Base-by-base conservation (phyloP, 2,888 invertebrate species). In the Drosophila tripunctata region DNA sequence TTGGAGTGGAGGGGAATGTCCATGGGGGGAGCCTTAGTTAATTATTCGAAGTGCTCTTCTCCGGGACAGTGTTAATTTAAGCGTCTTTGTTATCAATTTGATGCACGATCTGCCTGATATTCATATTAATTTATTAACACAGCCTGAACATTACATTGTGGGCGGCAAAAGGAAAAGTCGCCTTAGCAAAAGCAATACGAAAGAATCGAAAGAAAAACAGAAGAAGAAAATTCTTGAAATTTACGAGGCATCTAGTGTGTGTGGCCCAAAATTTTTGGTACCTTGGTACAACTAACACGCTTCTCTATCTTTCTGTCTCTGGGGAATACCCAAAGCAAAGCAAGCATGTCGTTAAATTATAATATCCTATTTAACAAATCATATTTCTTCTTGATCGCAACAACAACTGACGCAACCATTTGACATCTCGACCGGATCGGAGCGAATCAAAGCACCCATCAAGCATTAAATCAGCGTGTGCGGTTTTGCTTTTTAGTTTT, bases 331-430 rank as follows among this genome's bases (percentile, higher is more conserved):
- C 60, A 41, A 21, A 41, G n/a, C n/a, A n/a, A n/a, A n/a, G n/a
- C n/a, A 55, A 64, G 51, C 43, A 54, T 58, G 67, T 82, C 86
- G 61, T 87, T 84, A 81, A 87, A 65, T 68, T 61, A 67, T 85
- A 75, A 78, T 87, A 70, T 74, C 44, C 63, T 61, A 87, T 81
- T 78, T 67, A 61, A 75, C 75, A 87, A 81, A 87, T 85, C 86
- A 81, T 85, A 75, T 71, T 75, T 85, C 67, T 56, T 67, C 48
- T 51, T 51, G 79, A 82, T 75, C 67, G 50, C 63, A 65, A 75
- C 60, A 50, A 55, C 41, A 75, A 55, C 66, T 75, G 68, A 70
- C 65, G 75, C 75, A 80, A 76, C 60, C 60, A 44, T 61, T 81
- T 81, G 82, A 78, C 82, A 85, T 65, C 40, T 35, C 68, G 30